Evolutionary conservation across 2,888 invertebrate genomes (phyloP).

Genomic region (Drosophila meridiana): DNA sequence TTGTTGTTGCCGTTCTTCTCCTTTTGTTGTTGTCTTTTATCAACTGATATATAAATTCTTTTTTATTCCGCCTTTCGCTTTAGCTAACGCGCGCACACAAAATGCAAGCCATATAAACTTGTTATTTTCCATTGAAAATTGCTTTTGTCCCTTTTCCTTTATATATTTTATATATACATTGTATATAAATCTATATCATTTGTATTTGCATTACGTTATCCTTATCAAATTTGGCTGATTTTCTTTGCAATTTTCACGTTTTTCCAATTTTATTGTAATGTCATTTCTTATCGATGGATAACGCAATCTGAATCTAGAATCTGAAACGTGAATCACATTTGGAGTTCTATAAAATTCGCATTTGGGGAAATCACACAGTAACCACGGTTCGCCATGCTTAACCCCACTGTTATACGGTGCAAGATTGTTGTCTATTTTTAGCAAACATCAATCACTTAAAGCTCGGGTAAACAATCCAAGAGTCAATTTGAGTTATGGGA

Average conservation of each 20-base stretch:
- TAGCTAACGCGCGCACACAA: constrained; percentile 24
- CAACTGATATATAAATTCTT: constrained; percentile 26
- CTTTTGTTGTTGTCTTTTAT: constrained; percentile 24
- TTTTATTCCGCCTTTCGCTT: constrained; percentile 15
- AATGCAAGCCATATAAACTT: constrained; percentile 61
- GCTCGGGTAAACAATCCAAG: constrained; percentile 24
- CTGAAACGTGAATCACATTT: not conserved
- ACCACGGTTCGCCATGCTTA: not conserved
- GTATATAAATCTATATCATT: constrained; percentile 23
- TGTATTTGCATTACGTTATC: constrained; percentile 33
- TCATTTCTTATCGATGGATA: not conserved
- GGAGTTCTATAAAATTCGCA: not conserved
- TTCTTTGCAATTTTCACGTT: constrained; percentile 23
- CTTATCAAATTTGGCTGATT: constrained; percentile 44
- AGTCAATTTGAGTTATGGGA: constrained; percentile 31
- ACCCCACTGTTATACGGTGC: not conserved
- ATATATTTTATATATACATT: not conserved
- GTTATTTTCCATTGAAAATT: constrained; percentile 50
- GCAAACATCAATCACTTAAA: constrained; percentile 34
- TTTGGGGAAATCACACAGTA: constrained; percentile 10
- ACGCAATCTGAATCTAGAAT: not conserved
- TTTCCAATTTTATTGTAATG: not conserved
- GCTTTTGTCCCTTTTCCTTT: constrained; percentile 25
- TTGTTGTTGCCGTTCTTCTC: not conserved
- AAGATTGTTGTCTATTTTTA: constrained; percentile 12